Conservation (phyloP, 2,888 invertebrate genomes). For the Latrodectus hesperus region DNA sequence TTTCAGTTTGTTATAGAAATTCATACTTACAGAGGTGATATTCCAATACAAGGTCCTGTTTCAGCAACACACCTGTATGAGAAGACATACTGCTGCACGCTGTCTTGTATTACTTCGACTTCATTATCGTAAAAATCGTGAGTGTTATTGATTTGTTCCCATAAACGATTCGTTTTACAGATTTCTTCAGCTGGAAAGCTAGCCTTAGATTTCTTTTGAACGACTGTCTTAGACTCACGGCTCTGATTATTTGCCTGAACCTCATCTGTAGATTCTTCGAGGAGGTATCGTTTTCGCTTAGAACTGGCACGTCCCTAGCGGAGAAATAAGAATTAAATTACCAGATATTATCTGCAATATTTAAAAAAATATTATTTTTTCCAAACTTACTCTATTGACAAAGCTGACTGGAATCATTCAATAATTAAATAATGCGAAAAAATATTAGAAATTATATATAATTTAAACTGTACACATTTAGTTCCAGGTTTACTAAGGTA, state of each 20-base stretch:
- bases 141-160: slow-evolving; percentile 71
- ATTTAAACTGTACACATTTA: too few species aligned
- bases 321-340: background rate
- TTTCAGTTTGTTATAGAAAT: too few species aligned
- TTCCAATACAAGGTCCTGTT: slow-evolving; percentile 69
- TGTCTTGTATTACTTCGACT: slow-evolving; percentile 71
- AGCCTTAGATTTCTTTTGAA: slow-evolving; percentile 31
- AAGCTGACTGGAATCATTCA: too few species aligned
- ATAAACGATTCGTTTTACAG: slow-evolving; percentile 70
- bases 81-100: slow-evolving; percentile 70
- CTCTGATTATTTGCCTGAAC: background rate
- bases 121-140: slow-evolving; percentile 70
- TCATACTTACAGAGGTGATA: slow-evolving; percentile 67
- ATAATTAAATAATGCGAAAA: too few species aligned
- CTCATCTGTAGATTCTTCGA: slow-evolving; percentile 18
- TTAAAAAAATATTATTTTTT: too few species aligned
- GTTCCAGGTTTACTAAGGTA: too few species aligned
- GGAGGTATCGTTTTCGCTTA: slow-evolving; percentile 57
- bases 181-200: slow-evolving; percentile 71
- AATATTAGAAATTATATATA: too few species aligned
- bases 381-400: too few species aligned
- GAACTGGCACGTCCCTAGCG: slow-evolving; percentile 41
- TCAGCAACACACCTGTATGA: slow-evolving; percentile 69
- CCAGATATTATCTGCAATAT: too few species aligned
- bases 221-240: background rate